Percentiles rank a stretch among this genome's conserved stretches.
Conservation (phyloP, 2,888 invertebrate genomes). For the Carabus problematicus region DNA sequence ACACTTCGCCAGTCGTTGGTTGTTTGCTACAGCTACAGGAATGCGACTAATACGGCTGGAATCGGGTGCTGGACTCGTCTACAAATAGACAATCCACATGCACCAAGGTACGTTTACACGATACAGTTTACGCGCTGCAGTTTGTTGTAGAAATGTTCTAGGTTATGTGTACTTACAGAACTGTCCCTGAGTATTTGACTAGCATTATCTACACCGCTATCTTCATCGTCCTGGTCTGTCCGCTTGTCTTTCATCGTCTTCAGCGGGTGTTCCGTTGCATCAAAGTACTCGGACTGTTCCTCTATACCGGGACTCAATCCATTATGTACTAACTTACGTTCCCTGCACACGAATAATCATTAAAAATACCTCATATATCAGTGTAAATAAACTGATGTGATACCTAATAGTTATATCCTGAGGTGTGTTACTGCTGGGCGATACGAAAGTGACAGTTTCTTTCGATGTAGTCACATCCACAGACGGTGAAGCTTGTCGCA, state of each 20-base stretch:
- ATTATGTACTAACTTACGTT: slow-evolving; percentile 47
- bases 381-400: slow-evolving; percentile 1
- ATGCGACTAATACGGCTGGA: slow-evolving; percentile 67
- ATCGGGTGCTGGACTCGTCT: slow-evolving; percentile 58
- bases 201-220: slow-evolving; percentile 59
- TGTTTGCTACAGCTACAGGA: slow-evolving; percentile 66
- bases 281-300: slow-evolving; percentile 81
- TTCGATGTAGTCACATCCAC: slow-evolving; percentile 56
- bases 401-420: slow-evolving; percentile 18
- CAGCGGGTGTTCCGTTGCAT: slow-evolving; percentile 73
- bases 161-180: slow-evolving; percentile 52
- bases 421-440: slow-evolving; percentile 50
- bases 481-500: slow-evolving; percentile 50
- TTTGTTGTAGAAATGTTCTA: too few relatives aligned
- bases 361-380: not conserved
- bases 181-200: slow-evolving; percentile 58
- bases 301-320: slow-evolving; percentile 70
- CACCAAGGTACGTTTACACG: too few relatives aligned
- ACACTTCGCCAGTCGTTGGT: slow-evolving; percentile 71
- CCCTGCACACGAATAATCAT: slow-evolving; percentile 7
- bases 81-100: too few relatives aligned
- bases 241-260: slow-evolving; percentile 48
- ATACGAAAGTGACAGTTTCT: slow-evolving; percentile 52
- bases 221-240: slow-evolving; percentile 57
- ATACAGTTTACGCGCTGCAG: too few relatives aligned